phyloP scores from a whole-genome alignment of 2,797 vertebrate species.

The Macrochelys suwanniensis region DNA sequence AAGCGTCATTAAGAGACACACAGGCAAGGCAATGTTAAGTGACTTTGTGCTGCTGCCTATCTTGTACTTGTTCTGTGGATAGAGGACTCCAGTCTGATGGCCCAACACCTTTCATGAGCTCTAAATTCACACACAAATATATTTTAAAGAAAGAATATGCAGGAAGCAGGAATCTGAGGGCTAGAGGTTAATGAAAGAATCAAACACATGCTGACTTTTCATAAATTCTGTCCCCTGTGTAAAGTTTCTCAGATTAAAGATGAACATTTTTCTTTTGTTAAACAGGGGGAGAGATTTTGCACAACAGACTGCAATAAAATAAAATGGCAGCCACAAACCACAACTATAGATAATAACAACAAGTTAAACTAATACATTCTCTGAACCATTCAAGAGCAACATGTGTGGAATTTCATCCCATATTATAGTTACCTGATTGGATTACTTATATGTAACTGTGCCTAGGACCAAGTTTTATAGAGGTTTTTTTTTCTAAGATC shows the following conservation, averaged over 20 bases:
- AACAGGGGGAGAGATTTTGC: neutral
- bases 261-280: neutral
- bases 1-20: neutral
- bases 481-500: neutral
- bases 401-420: neutral
- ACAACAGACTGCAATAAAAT: neutral
- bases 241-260: neutral
- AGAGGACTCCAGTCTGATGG: neutral
- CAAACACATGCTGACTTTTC: neutral
- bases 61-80: rapidly evolving
- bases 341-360: slow-evolving; percentile 21
- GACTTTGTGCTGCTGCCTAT: neutral
- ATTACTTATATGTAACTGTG: neutral
- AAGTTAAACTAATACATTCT: slow-evolving; percentile 46
- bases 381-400: slow-evolving; percentile 29
- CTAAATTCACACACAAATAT: neutral
- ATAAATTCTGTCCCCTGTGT: neutral
- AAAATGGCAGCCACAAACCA: slow-evolving; percentile 16
- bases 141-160: neutral
- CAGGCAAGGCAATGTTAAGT: neutral
- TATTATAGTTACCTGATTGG: neutral
- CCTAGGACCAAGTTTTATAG: neutral
- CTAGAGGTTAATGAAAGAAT: neutral
- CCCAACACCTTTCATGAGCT: rapidly evolving
- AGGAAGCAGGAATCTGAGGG: neutral